phyloP scores from a whole-genome alignment of 2,797 vertebrate genomes.

The Silurus aristotelis region DNA sequence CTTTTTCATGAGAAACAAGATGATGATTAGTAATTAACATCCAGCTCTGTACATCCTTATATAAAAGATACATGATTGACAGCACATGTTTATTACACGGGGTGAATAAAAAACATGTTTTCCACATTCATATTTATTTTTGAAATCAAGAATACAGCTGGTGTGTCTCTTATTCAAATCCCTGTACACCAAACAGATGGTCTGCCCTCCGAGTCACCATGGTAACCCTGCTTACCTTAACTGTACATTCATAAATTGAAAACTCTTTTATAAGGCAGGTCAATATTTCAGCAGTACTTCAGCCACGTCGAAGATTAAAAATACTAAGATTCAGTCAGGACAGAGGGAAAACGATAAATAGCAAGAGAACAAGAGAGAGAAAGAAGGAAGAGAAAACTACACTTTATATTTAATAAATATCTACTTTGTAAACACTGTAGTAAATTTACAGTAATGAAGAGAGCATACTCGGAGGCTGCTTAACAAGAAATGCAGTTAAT shows the following conservation, averaged over 20 bases:
- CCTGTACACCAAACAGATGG: conserved; percentile 64
- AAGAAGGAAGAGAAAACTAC: conserved; percentile 27
- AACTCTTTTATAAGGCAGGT: conserved; percentile 75
- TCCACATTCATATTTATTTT: conserved; percentile 78
- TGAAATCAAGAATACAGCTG: conserved; percentile 75
- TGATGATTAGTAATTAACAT: background rate
- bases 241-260: conserved; percentile 67
- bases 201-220: conserved; percentile 63
- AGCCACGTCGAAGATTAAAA: conserved; percentile 58
- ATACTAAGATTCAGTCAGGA: background rate
- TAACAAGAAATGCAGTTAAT: conserved; percentile 41
- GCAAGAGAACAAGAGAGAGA: background rate
- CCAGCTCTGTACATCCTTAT: background rate
- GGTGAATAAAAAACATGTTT: conserved; percentile 11
- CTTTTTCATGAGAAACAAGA: background rate
- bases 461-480: conserved; percentile 45
- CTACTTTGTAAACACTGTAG: conserved; percentile 66
- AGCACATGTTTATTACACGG: background rate
- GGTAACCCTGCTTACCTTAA: conserved; percentile 66
- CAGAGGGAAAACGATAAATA: conserved; percentile 3
- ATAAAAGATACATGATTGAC: background rate
- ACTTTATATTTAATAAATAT: conserved; percentile 62
- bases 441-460: conserved; percentile 68
- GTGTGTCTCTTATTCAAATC: conserved; percentile 63
- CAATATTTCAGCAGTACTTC: conserved; percentile 70